These are phyloP conservation scores for Carollia perspicillata DNA, from an alignment of 2,113 vertebrate species.

Conservation along the genomic window DNA sequence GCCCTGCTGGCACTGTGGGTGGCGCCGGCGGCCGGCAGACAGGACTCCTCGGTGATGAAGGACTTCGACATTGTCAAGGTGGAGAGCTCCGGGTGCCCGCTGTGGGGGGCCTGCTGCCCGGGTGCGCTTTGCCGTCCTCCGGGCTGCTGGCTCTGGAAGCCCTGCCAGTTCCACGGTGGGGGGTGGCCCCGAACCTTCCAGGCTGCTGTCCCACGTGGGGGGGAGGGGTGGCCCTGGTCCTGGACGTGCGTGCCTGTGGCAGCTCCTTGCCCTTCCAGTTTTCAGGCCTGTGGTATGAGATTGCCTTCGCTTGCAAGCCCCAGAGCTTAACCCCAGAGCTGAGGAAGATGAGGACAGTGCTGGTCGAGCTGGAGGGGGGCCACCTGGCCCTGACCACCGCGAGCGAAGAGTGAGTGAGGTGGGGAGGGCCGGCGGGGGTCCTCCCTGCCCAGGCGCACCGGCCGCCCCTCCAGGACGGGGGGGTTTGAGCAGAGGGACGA, in stretches of 20 bases:
- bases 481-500: too few relatives aligned
- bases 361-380: fast-evolving
- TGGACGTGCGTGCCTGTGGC: not conserved
- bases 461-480: fast-evolving
- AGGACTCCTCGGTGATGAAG: fast-evolving
- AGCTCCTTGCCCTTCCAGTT: not conserved
- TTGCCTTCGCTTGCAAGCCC: not conserved
- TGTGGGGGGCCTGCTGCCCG: fast-evolving
- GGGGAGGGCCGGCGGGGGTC: not conserved
- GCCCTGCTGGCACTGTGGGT: not conserved
- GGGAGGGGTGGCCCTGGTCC: not conserved
- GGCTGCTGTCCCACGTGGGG: not conserved
- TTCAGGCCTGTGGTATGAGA: slow-evolving; percentile 40
- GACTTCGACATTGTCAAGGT: not conserved
- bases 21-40: fast-evolving
- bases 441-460: too few relatives aligned
- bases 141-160: too few relatives aligned
- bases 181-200: fast-evolving
- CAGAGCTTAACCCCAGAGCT: fast-evolving
- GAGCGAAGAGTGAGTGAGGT: not conserved
- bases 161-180: not conserved
- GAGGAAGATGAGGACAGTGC: not conserved
- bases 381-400: not conserved
- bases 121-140: not conserved
- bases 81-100: not conserved